Conservation (phyloP, 2,113 vertebrate species). For the Cyrtonyx montezumae region DNA sequence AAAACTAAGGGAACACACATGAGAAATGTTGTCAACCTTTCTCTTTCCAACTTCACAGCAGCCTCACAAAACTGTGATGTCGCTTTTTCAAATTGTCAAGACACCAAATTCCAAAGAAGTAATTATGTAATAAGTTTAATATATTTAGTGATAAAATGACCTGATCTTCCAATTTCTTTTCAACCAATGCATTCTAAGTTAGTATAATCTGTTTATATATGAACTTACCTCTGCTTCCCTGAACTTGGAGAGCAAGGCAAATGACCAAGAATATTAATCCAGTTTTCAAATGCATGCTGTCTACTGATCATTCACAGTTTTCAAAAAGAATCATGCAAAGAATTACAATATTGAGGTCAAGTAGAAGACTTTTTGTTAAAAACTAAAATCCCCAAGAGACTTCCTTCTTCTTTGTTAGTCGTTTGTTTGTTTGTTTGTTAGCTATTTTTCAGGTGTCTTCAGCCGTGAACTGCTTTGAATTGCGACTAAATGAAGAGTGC, state of each 20-base stretch:
- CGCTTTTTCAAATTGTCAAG: background rate
- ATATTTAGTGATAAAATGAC: background rate
- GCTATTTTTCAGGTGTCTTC: conserved; percentile 19
- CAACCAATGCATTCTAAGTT: background rate
- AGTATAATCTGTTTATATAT: background rate
- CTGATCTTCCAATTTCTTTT: background rate
- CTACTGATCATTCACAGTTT: conserved; percentile 64
- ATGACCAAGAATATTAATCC: conserved; percentile 79
- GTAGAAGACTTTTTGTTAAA: background rate
- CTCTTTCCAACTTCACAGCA: background rate
- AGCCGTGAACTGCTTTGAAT: background rate
- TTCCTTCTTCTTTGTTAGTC: background rate
- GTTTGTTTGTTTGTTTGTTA: background rate
- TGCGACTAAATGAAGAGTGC: background rate
- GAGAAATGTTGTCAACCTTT: background rate
- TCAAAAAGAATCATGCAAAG: conserved; percentile 48
- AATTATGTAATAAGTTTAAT: background rate
- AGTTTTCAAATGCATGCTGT: conserved; percentile 81
- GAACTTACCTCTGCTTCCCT: conserved; percentile 85
- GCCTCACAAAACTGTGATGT: background rate
- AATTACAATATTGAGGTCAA: conserved; percentile 22
- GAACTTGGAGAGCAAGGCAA: conserved; percentile 76
- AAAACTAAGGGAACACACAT: background rate
- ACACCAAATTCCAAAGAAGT: background rate
- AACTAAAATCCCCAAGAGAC: background rate